phyloP scores from a whole-genome alignment of 2,797 vertebrate species.

The Octomys mimax region DNA sequence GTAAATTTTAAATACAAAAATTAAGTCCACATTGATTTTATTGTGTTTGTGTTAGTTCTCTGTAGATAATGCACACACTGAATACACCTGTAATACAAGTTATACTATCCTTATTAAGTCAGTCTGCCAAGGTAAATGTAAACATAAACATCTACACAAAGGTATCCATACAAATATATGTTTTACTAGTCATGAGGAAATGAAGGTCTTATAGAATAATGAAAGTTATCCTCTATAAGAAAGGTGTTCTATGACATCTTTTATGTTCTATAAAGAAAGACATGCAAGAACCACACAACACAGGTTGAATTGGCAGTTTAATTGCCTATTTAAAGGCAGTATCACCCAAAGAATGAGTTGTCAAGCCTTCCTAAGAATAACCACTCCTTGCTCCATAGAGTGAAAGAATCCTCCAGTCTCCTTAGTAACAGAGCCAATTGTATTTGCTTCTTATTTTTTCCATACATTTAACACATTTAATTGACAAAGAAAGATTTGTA shows the following conservation, averaged over 20 bases:
- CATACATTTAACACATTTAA: not conserved
- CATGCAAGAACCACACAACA: not conserved
- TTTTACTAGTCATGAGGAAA: not conserved
- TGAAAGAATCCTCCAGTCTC: not conserved
- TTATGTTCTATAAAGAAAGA: too few relatives aligned
- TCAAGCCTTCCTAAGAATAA: not conserved
- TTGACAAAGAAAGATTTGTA: not conserved
- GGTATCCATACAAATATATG: accelerated
- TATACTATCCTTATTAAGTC: not conserved
- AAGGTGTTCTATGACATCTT: not conserved
- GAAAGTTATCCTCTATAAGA: not conserved
- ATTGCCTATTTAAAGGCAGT: accelerated
- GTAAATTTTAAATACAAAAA: not conserved
- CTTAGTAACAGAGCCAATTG: not conserved
- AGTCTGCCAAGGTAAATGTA: not conserved
- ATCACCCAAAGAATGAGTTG: not conserved
- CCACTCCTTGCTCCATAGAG: accelerated
- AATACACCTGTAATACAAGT: too few relatives aligned
- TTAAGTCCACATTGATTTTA: not conserved
- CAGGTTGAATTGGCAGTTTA: too few relatives aligned
- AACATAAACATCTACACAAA: not conserved
- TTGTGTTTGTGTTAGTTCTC: not conserved
- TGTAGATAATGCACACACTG: not conserved
- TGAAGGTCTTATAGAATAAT: not conserved
- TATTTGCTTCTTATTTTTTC: not conserved